A percentile compares a stretch with the other conserved stretches of the same genome.
Evolutionary conservation across 1,140 invertebrate genomes (phyloP).

Genomic region (Pinna nobilis): DNA sequence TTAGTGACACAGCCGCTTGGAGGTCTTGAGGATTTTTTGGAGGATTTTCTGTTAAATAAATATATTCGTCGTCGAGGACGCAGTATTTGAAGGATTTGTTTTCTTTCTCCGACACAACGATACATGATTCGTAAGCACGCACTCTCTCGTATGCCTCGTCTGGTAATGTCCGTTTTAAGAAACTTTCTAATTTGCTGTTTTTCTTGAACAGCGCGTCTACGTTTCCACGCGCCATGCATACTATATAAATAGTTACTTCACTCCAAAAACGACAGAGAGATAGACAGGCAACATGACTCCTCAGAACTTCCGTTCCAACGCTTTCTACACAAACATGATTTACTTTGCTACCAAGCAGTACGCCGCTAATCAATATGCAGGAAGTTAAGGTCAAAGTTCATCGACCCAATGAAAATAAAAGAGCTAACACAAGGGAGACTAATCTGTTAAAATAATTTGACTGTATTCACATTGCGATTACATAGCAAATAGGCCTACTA

Average conservation of each 20-base stretch:
- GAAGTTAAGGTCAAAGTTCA: slow-evolving; percentile 40
- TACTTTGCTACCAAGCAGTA: slow-evolving; percentile 51
- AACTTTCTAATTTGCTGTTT: slow-evolving; percentile 72
- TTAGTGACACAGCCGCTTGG: slow-evolving; percentile 55
- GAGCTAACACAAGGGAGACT: too few species aligned
- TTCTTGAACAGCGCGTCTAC: slow-evolving; percentile 55
- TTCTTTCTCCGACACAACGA: slow-evolving; percentile 71
- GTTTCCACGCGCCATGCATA: slow-evolving; percentile 44
- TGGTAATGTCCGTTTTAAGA: slow-evolving; percentile 65
- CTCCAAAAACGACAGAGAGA: neutral
- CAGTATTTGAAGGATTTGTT: slow-evolving; percentile 72
- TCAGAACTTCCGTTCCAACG: neutral
- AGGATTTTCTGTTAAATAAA: slow-evolving; percentile 73
- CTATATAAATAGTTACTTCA: slow-evolving; percentile 2
- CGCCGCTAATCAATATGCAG: slow-evolving; percentile 45
- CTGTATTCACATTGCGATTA: too few species aligned
- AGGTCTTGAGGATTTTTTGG: slow-evolving; percentile 63
- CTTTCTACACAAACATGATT: slow-evolving; percentile 18
- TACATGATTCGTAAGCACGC: slow-evolving; percentile 72
- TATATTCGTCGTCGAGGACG: slow-evolving; percentile 69
- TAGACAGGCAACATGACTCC: neutral
- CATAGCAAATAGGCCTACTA: slow-evolving; percentile 15
- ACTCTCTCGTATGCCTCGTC: slow-evolving; percentile 70
- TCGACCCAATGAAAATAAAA: too few species aligned
- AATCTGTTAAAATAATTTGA: too few species aligned